These are phyloP conservation scores for Epinephelus lanceolatus DNA, from an alignment of 2,113 vertebrate genomes.

Conservation along the genomic window DNA sequence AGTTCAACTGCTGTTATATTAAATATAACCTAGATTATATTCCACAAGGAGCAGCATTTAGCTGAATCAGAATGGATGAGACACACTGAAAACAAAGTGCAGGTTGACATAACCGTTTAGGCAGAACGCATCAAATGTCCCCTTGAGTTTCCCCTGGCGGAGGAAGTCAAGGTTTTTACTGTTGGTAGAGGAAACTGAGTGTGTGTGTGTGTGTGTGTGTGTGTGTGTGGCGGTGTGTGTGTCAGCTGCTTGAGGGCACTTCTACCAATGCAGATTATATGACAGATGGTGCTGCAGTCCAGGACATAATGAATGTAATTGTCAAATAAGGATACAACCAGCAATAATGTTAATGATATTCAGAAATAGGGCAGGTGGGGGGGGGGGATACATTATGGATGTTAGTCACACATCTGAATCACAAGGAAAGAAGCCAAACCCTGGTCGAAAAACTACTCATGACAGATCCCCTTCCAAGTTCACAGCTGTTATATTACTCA, in stretches of 20 bases:
- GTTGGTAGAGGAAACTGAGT: slow-evolving; percentile 25
- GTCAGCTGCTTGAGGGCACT: slow-evolving; percentile 55
- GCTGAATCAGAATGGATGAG: slow-evolving; percentile 63
- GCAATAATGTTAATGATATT: slow-evolving; percentile 20
- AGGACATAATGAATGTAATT: slow-evolving; percentile 55
- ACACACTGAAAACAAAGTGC: slow-evolving; percentile 68
- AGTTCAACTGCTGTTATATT: slow-evolving; percentile 50
- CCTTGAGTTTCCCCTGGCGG: slow-evolving; percentile 44
- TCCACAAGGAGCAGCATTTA: slow-evolving; percentile 65
- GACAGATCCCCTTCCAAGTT: slow-evolving; percentile 2
- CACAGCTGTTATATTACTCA: slow-evolving; percentile 11
- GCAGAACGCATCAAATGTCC: slow-evolving; percentile 66
- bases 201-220: not conserved
- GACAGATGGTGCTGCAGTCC: slow-evolving; percentile 63
- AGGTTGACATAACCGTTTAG: slow-evolving; percentile 70
- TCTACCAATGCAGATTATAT: slow-evolving; percentile 61
- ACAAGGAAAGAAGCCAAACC: slow-evolving; percentile 3
- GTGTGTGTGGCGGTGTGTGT: slow-evolving; percentile 11
- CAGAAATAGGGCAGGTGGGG: not conserved
- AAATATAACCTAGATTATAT: slow-evolving; percentile 61
- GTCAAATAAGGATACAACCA: slow-evolving; percentile 51
- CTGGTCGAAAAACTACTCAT: not conserved
- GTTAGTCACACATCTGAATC: slow-evolving; percentile 14
- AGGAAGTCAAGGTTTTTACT: slow-evolving; percentile 55
- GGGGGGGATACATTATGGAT: not conserved